A percentile compares a stretch with the other conserved stretches of the same genome.
These are phyloP conservation scores for Cephalopterus ornatus DNA, from an alignment of 2,113 vertebrate species.

Conservation along the genomic window DNA sequence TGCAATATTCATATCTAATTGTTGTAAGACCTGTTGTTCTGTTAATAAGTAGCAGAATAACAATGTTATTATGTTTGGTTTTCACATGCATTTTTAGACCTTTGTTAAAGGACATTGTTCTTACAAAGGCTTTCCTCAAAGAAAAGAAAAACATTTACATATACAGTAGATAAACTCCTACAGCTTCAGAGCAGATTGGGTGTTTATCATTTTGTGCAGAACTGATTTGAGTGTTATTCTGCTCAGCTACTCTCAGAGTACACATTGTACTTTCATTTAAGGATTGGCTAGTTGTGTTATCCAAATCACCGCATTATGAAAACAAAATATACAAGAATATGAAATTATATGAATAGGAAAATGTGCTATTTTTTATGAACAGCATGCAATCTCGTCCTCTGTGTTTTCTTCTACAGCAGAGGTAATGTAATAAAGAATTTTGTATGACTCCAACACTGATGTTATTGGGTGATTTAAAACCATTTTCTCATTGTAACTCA, in stretches of 20 bases:
- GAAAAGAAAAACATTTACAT: conserved; percentile 68
- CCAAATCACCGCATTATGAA: conserved; percentile 55
- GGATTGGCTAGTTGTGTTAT: conserved; percentile 57
- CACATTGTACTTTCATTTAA: conserved; percentile 58
- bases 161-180: conserved; percentile 66
- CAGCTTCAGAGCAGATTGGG: conserved; percentile 57
- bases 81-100: conserved; percentile 71
- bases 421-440: conserved; percentile 66
- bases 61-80: conserved; percentile 71
- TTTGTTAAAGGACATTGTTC: conserved; percentile 69
- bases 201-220: conserved; percentile 59
- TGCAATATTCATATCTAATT: conserved; percentile 79
- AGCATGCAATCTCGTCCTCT: conserved; percentile 14
- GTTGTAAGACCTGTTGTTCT: conserved; percentile 70
- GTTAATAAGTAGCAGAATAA: conserved; percentile 78
- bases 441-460: conserved; percentile 48
- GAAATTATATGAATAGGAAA: conserved; percentile 54
- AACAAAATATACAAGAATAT: conserved; percentile 57
- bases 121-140: conserved; percentile 63
- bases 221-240: conserved; percentile 59
- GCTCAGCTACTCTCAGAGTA: conserved; percentile 55
- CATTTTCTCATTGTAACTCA: conserved; percentile 65
- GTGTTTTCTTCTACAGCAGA: conserved; percentile 49
- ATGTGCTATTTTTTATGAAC: conserved; percentile 37
- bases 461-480: conserved; percentile 67